These are phyloP conservation scores for Cirrhinus mrigala DNA, from an alignment of 2,797 vertebrate genomes.

Conservation along the genomic window DNA sequence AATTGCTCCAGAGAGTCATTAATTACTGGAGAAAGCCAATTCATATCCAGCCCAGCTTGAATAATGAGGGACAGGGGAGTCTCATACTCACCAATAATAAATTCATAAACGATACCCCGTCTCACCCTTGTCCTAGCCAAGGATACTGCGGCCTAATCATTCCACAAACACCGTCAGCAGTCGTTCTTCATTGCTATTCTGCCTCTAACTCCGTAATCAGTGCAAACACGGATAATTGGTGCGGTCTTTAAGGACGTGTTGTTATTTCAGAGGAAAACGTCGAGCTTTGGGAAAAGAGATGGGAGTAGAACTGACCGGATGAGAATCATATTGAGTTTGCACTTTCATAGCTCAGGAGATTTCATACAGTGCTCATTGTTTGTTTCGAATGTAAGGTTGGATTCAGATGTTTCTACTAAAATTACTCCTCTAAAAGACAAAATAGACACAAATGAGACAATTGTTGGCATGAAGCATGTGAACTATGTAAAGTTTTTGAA, in stretches of 20 bases:
- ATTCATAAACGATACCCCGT: constrained; percentile 59
- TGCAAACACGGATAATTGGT: constrained; percentile 55
- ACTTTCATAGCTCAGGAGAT: constrained; percentile 22
- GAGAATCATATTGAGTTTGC: not conserved
- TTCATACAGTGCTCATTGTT: not conserved
- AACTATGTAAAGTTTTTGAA: no score
- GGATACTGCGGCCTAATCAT: constrained; percentile 59
- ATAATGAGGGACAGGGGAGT: constrained; percentile 71
- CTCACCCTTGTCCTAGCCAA: constrained; percentile 60
- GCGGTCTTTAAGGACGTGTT: constrained; percentile 55
- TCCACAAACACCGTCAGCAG: constrained; percentile 50
- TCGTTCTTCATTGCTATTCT: constrained; percentile 52
- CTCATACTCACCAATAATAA: constrained; percentile 68
- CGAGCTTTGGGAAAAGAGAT: constrained; percentile 24
- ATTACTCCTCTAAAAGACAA: not conserved
- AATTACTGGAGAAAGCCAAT: constrained; percentile 76
- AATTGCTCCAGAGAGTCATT: constrained; percentile 73
- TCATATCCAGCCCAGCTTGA: constrained; percentile 69
- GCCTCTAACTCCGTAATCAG: constrained; percentile 54
- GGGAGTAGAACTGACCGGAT: not conserved
- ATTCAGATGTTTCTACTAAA: not conserved
- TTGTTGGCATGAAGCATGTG: not conserved
- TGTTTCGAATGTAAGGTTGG: no score
- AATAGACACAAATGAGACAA: not conserved
- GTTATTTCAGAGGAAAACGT: constrained; percentile 43